Evolutionary conservation across 2,888 invertebrate genomes (phyloP), one percentile per base, ranked within the genome.

Genomic region (Anaspis maculata): DNA sequence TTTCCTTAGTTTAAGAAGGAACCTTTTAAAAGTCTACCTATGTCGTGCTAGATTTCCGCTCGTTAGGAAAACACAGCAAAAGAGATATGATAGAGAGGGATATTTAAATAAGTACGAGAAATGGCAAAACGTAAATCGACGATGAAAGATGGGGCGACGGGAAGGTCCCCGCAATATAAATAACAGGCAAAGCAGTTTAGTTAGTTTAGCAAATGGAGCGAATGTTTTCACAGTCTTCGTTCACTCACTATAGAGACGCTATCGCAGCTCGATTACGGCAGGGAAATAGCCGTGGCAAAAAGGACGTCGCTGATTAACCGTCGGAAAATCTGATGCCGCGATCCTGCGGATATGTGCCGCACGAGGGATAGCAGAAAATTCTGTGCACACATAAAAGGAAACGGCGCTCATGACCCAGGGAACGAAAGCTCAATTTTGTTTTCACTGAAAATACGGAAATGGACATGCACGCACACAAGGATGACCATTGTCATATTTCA

Each of bases 181-280:
- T 65, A 63, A 54, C 58, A 60, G 61, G 62, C 62, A 65, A 65
- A 65, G 63, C 64, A 65, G 64, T 66, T 66, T 63, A 67, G 68
- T 68, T 68, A 63, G 66, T 67, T 66, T 67, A 68, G 64, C 63
- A 68, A 68, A 68, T 68, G 65, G 67, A 64, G 64, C 66, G 66
- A 59, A 60, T 68, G 66, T 67, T 67, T 66, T 66, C 56, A 56
- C 61, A 54, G 61, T 54, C 57, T 57, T 56, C 53, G 50, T 49
- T 46, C 48, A 45, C 38, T 29, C 30, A 31, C 42, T 32, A 35
- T 5, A 19, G 19, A 24, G 43, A 46, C 45, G 42, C 42, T 54
- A 53, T 52, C 49, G 42, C 46, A 45, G 48, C 54, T 54, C 54
- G 53, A 57, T 58, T 58, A 57, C 54, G 44, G 45, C 45, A 46